These are phyloP conservation scores for Hydrocynus forskahlii DNA, from an alignment of 2,797 vertebrate genomes.

Conservation along the genomic window DNA sequence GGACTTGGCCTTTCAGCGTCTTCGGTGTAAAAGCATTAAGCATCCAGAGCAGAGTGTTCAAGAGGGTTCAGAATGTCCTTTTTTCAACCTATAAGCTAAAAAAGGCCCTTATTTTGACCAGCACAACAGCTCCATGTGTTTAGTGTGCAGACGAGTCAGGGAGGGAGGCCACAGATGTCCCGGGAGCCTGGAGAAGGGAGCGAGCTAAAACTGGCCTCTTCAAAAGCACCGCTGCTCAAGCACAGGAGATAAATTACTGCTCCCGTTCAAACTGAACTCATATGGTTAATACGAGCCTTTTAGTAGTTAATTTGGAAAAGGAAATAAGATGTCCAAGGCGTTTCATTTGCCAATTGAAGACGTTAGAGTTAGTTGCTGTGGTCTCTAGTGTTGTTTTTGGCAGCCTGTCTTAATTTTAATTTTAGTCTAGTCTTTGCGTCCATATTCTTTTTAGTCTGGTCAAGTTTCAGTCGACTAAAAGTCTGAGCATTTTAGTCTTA, in stretches of 20 bases:
- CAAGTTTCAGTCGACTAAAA: too few relatives aligned
- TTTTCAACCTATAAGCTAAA: constrained; percentile 1
- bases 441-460: too few relatives aligned
- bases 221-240: background rate
- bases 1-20: background rate
- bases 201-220: background rate
- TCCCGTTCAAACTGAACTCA: background rate
- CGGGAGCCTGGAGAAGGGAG: background rate
- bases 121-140: constrained; percentile 34
- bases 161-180: constrained; percentile 13
- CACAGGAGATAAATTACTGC: background rate
- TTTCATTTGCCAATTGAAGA: background rate
- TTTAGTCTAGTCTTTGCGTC: too few relatives aligned
- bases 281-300: background rate
- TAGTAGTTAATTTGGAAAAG: background rate
- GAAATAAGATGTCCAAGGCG: background rate
- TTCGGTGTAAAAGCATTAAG: background rate
- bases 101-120: background rate
- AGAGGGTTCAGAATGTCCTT: background rate
- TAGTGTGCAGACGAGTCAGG: constrained; percentile 16
- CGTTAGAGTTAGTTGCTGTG: too few relatives aligned
- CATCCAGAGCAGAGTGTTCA: background rate
- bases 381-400: too few relatives aligned
- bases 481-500: too few relatives aligned
- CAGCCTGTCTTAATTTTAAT: too few relatives aligned